Evolutionary conservation across 92 coral and sea anemone species (phyloP).

Genomic region (Paragorgia papillata): DNA sequence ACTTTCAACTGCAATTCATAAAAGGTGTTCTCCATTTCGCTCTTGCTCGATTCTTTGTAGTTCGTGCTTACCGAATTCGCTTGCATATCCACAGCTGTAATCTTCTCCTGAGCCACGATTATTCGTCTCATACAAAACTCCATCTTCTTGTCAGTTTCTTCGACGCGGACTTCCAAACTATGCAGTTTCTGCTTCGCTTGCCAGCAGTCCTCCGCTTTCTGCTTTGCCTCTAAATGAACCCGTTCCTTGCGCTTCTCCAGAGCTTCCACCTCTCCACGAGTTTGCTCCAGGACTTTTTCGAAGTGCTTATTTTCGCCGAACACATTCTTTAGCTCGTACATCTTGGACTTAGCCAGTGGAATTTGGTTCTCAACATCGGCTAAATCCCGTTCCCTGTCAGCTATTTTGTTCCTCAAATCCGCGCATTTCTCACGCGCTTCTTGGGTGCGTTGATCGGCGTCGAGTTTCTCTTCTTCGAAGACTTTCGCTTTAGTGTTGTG

Average conservation of each 20-base stretch:
- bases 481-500: constrained; percentile 1
- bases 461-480: constrained; percentile 26
- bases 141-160: constrained; percentile 22
- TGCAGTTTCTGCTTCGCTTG: constrained; percentile 43
- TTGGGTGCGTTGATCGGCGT: neutral
- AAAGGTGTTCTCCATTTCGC: constrained; percentile 26
- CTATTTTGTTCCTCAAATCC: constrained; percentile 46
- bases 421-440: constrained; percentile 4
- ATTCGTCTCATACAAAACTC: constrained; percentile 24
- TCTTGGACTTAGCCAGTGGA: constrained; percentile 37
- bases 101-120: constrained; percentile 31
- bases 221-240: constrained; percentile 30
- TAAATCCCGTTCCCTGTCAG: constrained; percentile 50
- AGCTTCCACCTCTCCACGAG: constrained; percentile 33
- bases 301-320: constrained; percentile 56
- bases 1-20: constrained; percentile 18
- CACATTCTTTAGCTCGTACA: constrained; percentile 54
- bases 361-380: constrained; percentile 49
- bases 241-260: constrained; percentile 52
- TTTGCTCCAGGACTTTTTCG: constrained; percentile 42
- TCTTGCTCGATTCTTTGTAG: constrained; percentile 6
- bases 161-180: constrained; percentile 23
- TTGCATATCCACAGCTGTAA: constrained; percentile 23
- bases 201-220: constrained; percentile 35
- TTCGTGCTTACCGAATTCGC: constrained; percentile 14